phyloP scores from a whole-genome alignment of 2,113 vertebrate species.

The Psammodynastes pulverulentus region DNA sequence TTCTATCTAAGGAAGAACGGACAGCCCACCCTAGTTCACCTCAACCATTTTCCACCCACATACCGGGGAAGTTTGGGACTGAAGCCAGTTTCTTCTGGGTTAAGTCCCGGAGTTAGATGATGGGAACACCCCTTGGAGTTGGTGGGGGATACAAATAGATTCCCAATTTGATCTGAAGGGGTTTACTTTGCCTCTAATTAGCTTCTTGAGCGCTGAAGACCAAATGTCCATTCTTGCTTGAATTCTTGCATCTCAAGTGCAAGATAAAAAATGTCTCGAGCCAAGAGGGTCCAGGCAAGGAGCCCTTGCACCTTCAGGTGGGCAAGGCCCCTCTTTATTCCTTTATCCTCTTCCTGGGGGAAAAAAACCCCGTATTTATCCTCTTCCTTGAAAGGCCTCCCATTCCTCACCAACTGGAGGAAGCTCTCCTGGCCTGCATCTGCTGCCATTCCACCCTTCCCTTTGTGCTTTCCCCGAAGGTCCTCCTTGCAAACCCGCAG shows the following conservation, averaged over 20 bases:
- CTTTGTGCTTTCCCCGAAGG: not conserved
- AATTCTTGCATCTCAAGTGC: not conserved
- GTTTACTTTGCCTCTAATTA: not conserved
- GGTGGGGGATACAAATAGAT: not conserved
- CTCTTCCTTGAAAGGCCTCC: not conserved
- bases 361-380: no score
- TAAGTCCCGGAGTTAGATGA: not conserved
- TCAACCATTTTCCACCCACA: not conserved
- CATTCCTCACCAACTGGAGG: not conserved
- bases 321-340: not conserved
- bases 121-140: not conserved
- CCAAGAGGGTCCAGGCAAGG: not conserved
- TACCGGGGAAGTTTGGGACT: not conserved
- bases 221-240: not conserved
- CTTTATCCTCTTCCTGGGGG: not conserved
- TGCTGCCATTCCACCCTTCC: not conserved
- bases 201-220: not conserved
- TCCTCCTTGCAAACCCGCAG: not conserved
- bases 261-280: not conserved
- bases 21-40: not conserved
- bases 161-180: not conserved
- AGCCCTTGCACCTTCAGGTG: not conserved
- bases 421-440: not conserved
- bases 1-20: not conserved
- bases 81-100: not conserved